Base-by-base conservation (phyloP, 2,113 vertebrate genomes). In the Cebidichthys violaceus region DNA sequence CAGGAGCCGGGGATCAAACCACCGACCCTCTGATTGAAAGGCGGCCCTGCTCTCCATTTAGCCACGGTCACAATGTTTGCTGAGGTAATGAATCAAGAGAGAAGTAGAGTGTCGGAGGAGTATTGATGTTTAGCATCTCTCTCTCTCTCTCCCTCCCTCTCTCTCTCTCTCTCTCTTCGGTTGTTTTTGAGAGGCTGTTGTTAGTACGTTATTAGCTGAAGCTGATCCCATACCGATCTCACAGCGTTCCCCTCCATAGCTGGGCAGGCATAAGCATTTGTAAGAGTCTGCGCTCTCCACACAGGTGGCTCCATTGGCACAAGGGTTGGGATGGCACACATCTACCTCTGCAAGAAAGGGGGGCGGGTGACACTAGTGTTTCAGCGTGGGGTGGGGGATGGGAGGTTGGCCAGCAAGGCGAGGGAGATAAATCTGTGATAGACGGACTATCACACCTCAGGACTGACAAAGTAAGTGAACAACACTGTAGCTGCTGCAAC, bases 261-360 rank as follows among this genome's bases (percentile, higher is more conserved):
- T 99, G 95, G 98, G 97, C 95, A 99, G 98, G 96, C 98, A 99
- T 96, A 99, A 98, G 96, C 98, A 99, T 97, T 96, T 97, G 97
- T 97, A 99, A 97, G 95, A 95, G 95, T 97, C 95, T 94, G 95
- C 95, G 89, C 94, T 96, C 90, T 98, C 97, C 92, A 93, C 92
- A 96, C 98, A 99, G 95, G 98, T 99, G 94, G 97, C 98, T 98
- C 98, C 98, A 86, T 99, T 99, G 97, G 95, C 92, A 94, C 98
- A 99, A 92, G 97, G 98, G 94, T 96, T 97, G 96, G 97, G 93
- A 90, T 96, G 92, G 97, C 98, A 99, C 94, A 96, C 97, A 93
- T 99, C 98, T 91, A 96, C 95, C 93, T 98, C 98, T 99, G 97
- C 95, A 99, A 98, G 96, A 98, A 95, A 98, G 95, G 94, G 88